phyloP scores from a whole-genome alignment of 1,140 invertebrate genomes.

The Drosophila fuyamai region DNA sequence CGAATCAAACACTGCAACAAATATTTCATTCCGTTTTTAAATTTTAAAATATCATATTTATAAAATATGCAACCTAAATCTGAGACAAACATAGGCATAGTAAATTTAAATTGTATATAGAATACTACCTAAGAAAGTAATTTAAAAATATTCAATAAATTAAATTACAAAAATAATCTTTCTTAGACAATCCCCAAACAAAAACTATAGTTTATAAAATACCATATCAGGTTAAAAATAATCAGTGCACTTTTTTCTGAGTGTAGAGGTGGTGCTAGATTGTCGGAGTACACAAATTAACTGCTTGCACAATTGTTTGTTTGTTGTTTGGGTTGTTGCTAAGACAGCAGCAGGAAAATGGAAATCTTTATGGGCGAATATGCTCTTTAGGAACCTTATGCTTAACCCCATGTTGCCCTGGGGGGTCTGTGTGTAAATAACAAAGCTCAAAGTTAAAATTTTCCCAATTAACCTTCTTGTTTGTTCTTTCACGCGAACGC shows the following conservation, averaged over 20 bases:
- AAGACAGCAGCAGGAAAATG: slow-evolving; percentile 10
- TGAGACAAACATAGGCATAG: too few species aligned
- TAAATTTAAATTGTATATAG: too few species aligned
- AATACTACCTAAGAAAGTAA: too few species aligned
- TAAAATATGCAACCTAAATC: too few species aligned
- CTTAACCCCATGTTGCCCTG: slow-evolving; percentile 9
- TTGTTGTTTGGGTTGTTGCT: slow-evolving; percentile 34
- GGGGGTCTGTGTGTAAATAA: slow-evolving; percentile 5
- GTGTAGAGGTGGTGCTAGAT: slow-evolving; percentile 11
- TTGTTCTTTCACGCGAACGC: slow-evolving; percentile 46
- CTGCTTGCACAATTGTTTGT: slow-evolving; percentile 68
- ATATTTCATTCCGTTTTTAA: too few species aligned
- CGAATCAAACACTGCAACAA: not conserved
- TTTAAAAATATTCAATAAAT: too few species aligned
- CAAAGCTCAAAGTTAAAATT: slow-evolving; percentile 53
- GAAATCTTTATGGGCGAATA: slow-evolving; percentile 16
- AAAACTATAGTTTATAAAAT: too few species aligned
- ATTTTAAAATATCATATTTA: too few species aligned
- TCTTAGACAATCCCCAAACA: too few species aligned
- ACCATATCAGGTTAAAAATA: too few species aligned
- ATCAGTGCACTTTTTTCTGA: not conserved
- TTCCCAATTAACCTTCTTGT: slow-evolving; percentile 67
- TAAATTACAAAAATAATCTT: too few species aligned
- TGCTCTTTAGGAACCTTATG: not conserved
- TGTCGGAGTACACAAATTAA: slow-evolving; percentile 68